Evolutionary conservation across 2,888 invertebrate species (phyloP), one percentile per base, ranked within the genome.

Genomic region (Carterocephalus palaemon): DNA sequence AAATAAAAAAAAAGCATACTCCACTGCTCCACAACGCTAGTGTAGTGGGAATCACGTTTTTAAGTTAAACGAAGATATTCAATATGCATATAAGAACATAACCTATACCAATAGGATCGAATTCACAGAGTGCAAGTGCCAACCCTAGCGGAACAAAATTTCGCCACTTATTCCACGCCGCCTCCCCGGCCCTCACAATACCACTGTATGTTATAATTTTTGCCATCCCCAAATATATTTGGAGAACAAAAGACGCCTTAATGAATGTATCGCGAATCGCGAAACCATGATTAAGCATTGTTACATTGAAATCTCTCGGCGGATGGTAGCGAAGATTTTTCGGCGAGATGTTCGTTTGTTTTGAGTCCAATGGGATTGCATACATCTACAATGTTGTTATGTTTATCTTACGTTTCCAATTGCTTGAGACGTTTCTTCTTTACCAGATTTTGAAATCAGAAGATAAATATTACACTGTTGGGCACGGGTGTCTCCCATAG

Each of bases 171-270:
- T 75, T 73, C 75, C 74, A 62, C 75, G 67, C 64, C 74, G 68
- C 64, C 69, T 67, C 67, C 60, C 57, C 58, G 53, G 53, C 51
- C 48, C 61, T 62, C 73, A 81, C 82, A 81, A 80, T 77, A 70
- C 69, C 64, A 74, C 73, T 73, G 83, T 82, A 83, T 82, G 84
- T 85, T 82, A 84, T 83, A 86, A 85, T 85, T 86, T 86, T 84
- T 84, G 83, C 77, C 73, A 75, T 72, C 78, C 79, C 77, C 74
- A 75, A 76, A 82, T 80, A 75, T 76, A 79, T 81, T 70, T 66
- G 60, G 59, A 57, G 78, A 83, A 86, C 85, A 85, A 86, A 81
- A 81, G 83, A 59, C 67, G 57, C 55, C 69, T 69, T 85, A 85
- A 86, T 83, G 84, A 86, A 85, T 74, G 81, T 84, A 86, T 86